Evolutionary conservation across 2,888 invertebrate genomes (phyloP).

Genomic region (Drosophila melanosoma): DNA sequence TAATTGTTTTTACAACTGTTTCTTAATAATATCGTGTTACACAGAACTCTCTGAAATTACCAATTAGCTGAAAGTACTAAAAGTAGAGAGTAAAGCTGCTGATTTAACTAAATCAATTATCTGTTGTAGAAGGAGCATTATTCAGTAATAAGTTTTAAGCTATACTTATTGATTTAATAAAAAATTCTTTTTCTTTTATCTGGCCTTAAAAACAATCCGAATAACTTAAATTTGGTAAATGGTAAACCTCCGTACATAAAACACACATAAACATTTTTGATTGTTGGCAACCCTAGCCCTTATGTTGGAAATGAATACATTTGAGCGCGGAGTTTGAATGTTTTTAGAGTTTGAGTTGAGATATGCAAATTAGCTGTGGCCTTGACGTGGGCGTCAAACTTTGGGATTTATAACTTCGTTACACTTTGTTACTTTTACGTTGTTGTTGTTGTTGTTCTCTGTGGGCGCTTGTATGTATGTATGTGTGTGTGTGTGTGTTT

Average conservation of each 20-base stretch:
- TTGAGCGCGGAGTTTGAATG: constrained; percentile 2
- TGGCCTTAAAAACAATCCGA: not conserved
- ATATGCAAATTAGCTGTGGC: constrained; percentile 77
- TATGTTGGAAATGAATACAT: constrained; percentile 22
- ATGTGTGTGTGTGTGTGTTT: constrained; percentile 33
- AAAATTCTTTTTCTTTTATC: not conserved
- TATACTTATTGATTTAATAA: not conserved
- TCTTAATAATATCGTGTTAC: not conserved
- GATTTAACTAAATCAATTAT: not conserved
- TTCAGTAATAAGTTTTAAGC: not conserved
- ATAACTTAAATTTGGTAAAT: not conserved
- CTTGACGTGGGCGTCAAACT: constrained; percentile 80
- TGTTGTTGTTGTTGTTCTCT: constrained; percentile 21
- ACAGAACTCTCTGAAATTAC: not conserved
- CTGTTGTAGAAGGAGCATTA: not conserved
- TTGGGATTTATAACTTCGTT: constrained; percentile 77
- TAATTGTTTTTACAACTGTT: not conserved
- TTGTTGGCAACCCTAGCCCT: constrained; percentile 2
- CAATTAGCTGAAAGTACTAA: not conserved
- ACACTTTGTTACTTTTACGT: constrained; percentile 70
- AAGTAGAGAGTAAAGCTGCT: not conserved
- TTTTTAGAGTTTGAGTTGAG: constrained; percentile 48
- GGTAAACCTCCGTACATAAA: not conserved
- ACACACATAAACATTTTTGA: not conserved
- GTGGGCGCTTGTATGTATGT: constrained; percentile 36